Conservation (phyloP, 1,140 invertebrate genomes). For the Leptinotarsa lineolata region DNA sequence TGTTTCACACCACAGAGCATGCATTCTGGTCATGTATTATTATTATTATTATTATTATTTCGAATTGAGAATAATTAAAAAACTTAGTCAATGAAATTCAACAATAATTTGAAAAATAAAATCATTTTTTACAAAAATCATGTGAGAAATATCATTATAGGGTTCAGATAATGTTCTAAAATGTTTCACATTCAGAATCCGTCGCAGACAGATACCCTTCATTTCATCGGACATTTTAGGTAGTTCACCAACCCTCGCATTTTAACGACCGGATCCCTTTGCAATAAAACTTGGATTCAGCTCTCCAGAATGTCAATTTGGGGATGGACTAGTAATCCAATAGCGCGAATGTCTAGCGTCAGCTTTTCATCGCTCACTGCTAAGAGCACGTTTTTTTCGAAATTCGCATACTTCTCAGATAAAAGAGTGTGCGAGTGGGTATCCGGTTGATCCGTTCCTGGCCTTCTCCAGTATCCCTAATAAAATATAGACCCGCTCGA, state of each 20-base stretch:
- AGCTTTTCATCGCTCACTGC: slow-evolving; percentile 6
- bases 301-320: slow-evolving; percentile 18
- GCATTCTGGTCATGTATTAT: too few relatives aligned
- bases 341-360: slow-evolving; percentile 5
- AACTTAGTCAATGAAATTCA: too few relatives aligned
- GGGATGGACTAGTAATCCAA: slow-evolving; percentile 15
- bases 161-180: too few relatives aligned
- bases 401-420: slow-evolving; percentile 13
- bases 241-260: slow-evolving; percentile 6
- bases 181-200: too few relatives aligned
- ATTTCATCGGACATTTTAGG: background rate
- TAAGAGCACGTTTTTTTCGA: background rate
- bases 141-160: too few relatives aligned
- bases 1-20: too few relatives aligned
- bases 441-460: background rate
- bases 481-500: background rate
- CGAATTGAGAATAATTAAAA: too few relatives aligned
- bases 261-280: background rate
- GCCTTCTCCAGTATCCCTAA: background rate
- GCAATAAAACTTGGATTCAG: slow-evolving; percentile 8
- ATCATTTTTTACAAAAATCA: too few relatives aligned
- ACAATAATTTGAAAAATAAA: too few relatives aligned
- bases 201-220: too few relatives aligned
- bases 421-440: background rate
- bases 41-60: too few relatives aligned